Conservation (phyloP, 2,888 invertebrate species). For the Gymnosoma rotundatum region DNA sequence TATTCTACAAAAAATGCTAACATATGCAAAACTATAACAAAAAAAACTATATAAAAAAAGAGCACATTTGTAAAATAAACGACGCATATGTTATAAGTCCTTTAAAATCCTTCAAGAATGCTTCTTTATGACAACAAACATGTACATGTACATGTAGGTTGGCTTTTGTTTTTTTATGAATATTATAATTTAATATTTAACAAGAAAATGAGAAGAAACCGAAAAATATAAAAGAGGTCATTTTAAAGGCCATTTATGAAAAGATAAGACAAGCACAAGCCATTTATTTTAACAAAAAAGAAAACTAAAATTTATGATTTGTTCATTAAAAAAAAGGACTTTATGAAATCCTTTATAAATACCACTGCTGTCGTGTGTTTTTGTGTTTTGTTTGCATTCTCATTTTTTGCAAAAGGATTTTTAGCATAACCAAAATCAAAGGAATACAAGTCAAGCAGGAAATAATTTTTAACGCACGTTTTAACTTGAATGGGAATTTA, state of each 20-base stretch:
- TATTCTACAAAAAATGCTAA: no score
- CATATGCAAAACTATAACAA: constrained; percentile 11
- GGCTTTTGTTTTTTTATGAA: background rate
- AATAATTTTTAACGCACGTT: constrained; percentile 60
- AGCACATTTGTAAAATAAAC: constrained; percentile 22
- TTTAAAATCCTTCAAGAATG: constrained; percentile 58
- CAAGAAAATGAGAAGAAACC: background rate
- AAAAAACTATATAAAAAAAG: constrained; percentile 9
- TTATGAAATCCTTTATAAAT: constrained; percentile 47
- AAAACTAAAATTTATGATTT: constrained; percentile 34
- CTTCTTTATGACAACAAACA: background rate
- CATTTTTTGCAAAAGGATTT: constrained; percentile 39
- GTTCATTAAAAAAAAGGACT: constrained; percentile 51
- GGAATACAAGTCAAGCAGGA: constrained; percentile 9
- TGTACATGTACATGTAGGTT: background rate
- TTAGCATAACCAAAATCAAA: background rate
- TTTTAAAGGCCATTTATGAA: constrained; percentile 39
- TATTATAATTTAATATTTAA: constrained; percentile 21
- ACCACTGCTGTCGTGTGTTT: background rate
- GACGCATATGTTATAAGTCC: constrained; percentile 35
- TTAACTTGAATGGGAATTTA: constrained; percentile 45
- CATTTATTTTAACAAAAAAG: constrained; percentile 51
- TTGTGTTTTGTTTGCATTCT: background rate
- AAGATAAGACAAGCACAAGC: constrained; percentile 47
- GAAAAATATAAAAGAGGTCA: constrained; percentile 50